phyloP scores from a whole-genome alignment of 2,888 invertebrate genomes.

The Arctia plantaginis region DNA sequence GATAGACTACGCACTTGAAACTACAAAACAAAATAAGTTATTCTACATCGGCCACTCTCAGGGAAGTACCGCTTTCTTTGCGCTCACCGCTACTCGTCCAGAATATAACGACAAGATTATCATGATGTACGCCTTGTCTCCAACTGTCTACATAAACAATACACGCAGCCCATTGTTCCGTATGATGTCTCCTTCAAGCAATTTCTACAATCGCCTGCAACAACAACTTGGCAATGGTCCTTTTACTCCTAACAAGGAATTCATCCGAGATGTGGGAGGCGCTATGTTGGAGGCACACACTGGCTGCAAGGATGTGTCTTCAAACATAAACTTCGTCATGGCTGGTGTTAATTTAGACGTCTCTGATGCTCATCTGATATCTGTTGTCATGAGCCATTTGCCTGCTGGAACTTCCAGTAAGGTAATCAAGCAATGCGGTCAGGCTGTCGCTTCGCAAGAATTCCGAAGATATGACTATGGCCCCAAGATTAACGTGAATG shows the following conservation, averaged over 20 bases:
- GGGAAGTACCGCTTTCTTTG: slow-evolving; percentile 75
- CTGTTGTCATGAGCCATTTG: slow-evolving; percentile 83
- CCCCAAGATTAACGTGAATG: slow-evolving; percentile 65
- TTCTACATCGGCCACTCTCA: slow-evolving; percentile 76
- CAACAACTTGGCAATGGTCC: slow-evolving; percentile 66
- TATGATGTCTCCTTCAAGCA: slow-evolving; percentile 74
- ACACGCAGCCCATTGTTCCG: slow-evolving; percentile 77
- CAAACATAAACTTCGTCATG: slow-evolving; percentile 87
- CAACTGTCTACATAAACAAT: slow-evolving; percentile 79
- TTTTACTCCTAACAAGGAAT: slow-evolving; percentile 68
- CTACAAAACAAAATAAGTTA: slow-evolving; percentile 69
- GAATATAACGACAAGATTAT: slow-evolving; percentile 76
- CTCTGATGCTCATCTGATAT: slow-evolving; percentile 84
- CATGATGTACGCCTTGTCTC: slow-evolving; percentile 77
- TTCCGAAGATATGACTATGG: slow-evolving; percentile 79
- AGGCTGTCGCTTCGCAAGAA: slow-evolving; percentile 72
- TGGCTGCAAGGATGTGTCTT: slow-evolving; percentile 84
- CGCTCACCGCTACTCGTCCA: slow-evolving; percentile 68
- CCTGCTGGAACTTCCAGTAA: slow-evolving; percentile 87
- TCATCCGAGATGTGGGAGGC: slow-evolving; percentile 70
- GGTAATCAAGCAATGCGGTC: slow-evolving; percentile 86
- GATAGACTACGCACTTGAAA: slow-evolving; percentile 75
- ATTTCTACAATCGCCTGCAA: slow-evolving; percentile 60
- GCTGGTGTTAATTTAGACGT: slow-evolving; percentile 86
- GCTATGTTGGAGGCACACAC: slow-evolving; percentile 70